These are phyloP conservation scores for Orgyia antiqua DNA, from an alignment of 2,888 invertebrate species.

Conservation along the genomic window DNA sequence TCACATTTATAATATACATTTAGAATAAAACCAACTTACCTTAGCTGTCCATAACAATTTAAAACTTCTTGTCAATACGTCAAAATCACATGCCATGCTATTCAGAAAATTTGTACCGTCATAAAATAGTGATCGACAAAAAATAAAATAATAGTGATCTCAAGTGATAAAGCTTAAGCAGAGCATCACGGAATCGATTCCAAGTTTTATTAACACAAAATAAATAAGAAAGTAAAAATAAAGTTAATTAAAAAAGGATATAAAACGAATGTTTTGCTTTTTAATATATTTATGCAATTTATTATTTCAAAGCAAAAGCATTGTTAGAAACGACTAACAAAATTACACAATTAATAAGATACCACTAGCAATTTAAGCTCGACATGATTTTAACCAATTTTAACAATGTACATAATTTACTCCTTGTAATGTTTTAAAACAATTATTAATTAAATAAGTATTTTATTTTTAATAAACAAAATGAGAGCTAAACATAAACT, in stretches of 20 bases:
- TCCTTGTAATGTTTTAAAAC: conserved; percentile 76
- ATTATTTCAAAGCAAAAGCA: conserved; percentile 20
- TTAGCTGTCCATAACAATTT: conserved; percentile 33
- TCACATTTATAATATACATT: conserved; percentile 26
- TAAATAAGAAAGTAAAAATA: no score
- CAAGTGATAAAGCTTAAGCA: conserved; percentile 32
- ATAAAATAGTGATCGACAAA: conserved; percentile 22
- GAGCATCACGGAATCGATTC: conserved; percentile 69
- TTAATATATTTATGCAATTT: conserved; percentile 1
- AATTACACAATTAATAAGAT: conserved; percentile 12
- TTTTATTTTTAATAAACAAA: conserved; percentile 35
- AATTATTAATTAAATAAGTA: conserved; percentile 52
- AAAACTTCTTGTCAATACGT: conserved; percentile 23
- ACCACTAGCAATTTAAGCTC: conserved; percentile 29
- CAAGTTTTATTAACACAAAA: conserved; percentile 40
- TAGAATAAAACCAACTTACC: conserved; percentile 54
- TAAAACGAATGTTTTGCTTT: conserved; percentile 5
- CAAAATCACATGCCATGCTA: conserved; percentile 55
- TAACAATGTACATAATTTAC: conserved; percentile 59
- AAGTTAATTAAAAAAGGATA: conserved; percentile 17
- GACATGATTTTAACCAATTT: conserved; percentile 25
- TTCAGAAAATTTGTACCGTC: conserved; percentile 19
- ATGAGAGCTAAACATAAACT: conserved; percentile 31
- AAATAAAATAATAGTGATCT: conserved; percentile 23
- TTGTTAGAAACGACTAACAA: conserved; percentile 11